phyloP scores from a whole-genome alignment of 1,140 invertebrate species.

The Condylostylus longicornis region DNA sequence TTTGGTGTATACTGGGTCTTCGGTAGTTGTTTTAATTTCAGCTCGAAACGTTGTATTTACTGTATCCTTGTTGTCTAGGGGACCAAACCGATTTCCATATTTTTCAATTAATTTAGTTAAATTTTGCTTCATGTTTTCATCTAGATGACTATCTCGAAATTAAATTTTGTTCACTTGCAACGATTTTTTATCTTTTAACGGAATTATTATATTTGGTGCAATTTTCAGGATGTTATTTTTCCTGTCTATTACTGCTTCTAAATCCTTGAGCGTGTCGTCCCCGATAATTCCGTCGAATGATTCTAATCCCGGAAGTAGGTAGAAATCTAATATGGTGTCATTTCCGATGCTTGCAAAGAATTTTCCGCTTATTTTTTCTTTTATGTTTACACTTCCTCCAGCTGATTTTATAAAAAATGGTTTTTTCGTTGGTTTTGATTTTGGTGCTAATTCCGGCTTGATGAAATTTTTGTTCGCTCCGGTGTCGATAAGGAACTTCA shows the following conservation, averaged over 20 bases:
- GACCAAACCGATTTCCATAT: neutral
- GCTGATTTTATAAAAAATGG: neutral
- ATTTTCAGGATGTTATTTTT: neutral
- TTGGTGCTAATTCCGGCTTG: neutral
- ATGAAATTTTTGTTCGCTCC: neutral
- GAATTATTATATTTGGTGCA: neutral
- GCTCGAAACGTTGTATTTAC: neutral
- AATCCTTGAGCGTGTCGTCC: neutral
- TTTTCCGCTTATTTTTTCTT: neutral
- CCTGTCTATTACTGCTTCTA: neutral
- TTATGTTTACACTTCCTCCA: neutral
- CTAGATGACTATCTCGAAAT: neutral
- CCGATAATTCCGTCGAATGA: slow-evolving; percentile 1
- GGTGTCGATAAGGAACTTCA: neutral
- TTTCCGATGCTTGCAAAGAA: too few relatives aligned
- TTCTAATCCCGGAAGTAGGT: neutral
- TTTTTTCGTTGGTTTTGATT: neutral
- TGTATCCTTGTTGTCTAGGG: neutral
- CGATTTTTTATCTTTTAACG: neutral
- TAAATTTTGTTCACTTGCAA: neutral
- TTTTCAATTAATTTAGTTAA: neutral
- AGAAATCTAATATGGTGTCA: slow-evolving; percentile 6
- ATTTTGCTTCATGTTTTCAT: neutral
- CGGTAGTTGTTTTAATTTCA: neutral
- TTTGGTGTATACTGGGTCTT: neutral